A percentile compares a stretch with the other conserved stretches of the same genome.
These are phyloP conservation scores for Meriones psammophilus DNA, from an alignment of 2,797 vertebrate species.

Conservation along the genomic window DNA sequence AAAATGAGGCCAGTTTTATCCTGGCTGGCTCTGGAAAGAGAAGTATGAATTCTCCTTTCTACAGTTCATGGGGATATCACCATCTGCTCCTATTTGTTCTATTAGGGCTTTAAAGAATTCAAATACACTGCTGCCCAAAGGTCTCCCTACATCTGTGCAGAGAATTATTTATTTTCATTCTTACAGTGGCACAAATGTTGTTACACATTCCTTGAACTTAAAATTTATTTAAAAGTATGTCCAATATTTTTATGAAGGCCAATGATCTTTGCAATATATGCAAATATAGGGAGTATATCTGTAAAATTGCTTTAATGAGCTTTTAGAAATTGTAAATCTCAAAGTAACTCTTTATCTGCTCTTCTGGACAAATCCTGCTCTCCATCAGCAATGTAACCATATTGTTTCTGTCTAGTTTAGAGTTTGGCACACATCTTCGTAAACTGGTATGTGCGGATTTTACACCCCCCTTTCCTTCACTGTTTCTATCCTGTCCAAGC, in stretches of 20 bases:
- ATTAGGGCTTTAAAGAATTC: conserved; percentile 33
- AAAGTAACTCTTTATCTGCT: neutral
- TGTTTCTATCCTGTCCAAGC: neutral
- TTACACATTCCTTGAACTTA: neutral
- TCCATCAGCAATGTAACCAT: neutral
- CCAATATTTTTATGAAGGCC: neutral
- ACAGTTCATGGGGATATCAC: neutral
- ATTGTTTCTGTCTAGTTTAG: conserved; percentile 10
- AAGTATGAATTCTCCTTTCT: conserved; percentile 37
- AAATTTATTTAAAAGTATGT: neutral
- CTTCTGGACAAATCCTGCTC: neutral
- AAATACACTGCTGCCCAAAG: conserved; percentile 56
- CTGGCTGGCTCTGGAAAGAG: conserved; percentile 30
- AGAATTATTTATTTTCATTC: conserved; percentile 12
- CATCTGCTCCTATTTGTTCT: conserved; percentile 35
- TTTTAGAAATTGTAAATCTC: neutral
- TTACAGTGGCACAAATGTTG: neutral
- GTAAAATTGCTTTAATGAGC: neutral
- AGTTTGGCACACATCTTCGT: conserved; percentile 47
- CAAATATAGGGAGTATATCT: neutral
- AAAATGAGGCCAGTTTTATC: conserved; percentile 63
- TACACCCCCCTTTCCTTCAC: neutral
- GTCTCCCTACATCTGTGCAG: conserved; percentile 18
- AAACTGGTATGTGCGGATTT: conserved; percentile 59
- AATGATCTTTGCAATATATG: neutral